phyloP scores from a whole-genome alignment of 2,113 vertebrate species.

The Leucoraja erinaceus region DNA sequence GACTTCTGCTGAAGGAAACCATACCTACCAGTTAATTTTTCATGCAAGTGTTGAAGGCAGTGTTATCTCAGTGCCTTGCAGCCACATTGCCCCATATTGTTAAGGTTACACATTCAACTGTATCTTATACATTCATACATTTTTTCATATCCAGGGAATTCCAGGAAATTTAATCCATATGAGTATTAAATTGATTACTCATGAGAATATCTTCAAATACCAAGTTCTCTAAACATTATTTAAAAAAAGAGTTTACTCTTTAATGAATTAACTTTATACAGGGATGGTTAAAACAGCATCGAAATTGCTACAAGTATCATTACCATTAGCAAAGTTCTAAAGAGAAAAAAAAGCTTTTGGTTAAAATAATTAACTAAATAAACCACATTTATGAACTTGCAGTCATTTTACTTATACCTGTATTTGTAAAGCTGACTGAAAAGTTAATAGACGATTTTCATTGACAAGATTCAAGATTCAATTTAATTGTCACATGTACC shows the following conservation, averaged over 20 bases:
- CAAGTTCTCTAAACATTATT: background rate
- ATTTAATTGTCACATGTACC: too few species aligned
- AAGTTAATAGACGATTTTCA: background rate
- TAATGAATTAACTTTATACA: background rate
- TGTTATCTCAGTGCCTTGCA: conserved; percentile 25
- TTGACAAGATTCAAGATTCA: background rate
- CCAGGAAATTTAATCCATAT: background rate
- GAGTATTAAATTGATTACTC: background rate
- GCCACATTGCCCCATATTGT: conserved; percentile 34
- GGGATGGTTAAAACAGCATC: background rate
- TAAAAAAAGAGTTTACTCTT: background rate
- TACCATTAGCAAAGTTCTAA: background rate
- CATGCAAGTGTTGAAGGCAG: conserved; percentile 55
- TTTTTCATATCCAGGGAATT: background rate
- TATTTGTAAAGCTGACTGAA: background rate
- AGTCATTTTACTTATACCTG: background rate
- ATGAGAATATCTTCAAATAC: background rate
- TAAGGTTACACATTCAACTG: background rate
- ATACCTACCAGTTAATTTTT: conserved; percentile 69
- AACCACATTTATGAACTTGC: too few species aligned
- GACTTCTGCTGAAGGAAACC: conserved; percentile 64
- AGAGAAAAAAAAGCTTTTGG: background rate
- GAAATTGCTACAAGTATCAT: background rate
- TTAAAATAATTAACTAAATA: background rate
- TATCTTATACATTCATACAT: background rate